Percentiles rank a stretch among this genome's conserved stretches.
phyloP scores from a whole-genome alignment of 1,140 invertebrate genomes.

The Polypedilum vanderplanki region DNA sequence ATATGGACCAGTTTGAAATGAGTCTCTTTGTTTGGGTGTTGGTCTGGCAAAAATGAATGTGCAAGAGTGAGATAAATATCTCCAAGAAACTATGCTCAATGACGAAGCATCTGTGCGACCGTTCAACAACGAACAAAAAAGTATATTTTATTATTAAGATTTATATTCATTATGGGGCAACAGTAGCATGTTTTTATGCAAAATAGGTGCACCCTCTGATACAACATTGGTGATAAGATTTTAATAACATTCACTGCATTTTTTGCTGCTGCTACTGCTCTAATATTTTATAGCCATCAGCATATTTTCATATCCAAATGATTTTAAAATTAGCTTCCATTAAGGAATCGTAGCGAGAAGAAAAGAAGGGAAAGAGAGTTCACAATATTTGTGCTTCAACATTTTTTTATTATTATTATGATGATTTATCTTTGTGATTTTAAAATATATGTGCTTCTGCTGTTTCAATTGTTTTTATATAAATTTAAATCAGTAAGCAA shows the following conservation, averaged over 20 bases:
- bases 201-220: background rate
- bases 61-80: background rate
- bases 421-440: slow-evolving; percentile 1
- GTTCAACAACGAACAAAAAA: background rate
- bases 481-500: background rate
- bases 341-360: background rate
- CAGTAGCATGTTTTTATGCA: slow-evolving; percentile 15
- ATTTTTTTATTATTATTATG: background rate
- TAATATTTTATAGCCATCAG: slow-evolving; percentile 18
- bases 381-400: background rate
- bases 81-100: background rate
- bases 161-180: slow-evolving; percentile 18
- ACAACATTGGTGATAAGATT: slow-evolving; percentile 18
- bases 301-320: background rate
- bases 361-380: background rate
- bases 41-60: background rate
- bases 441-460: background rate
- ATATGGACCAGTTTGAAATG: background rate
- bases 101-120: background rate
- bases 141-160: background rate
- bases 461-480: background rate
- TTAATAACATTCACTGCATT: background rate
- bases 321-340: slow-evolving; percentile 5
- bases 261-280: background rate
- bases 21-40: background rate